Evolutionary conservation across 1,140 invertebrate genomes (phyloP).

Genomic region (Babylonia areolata): DNA sequence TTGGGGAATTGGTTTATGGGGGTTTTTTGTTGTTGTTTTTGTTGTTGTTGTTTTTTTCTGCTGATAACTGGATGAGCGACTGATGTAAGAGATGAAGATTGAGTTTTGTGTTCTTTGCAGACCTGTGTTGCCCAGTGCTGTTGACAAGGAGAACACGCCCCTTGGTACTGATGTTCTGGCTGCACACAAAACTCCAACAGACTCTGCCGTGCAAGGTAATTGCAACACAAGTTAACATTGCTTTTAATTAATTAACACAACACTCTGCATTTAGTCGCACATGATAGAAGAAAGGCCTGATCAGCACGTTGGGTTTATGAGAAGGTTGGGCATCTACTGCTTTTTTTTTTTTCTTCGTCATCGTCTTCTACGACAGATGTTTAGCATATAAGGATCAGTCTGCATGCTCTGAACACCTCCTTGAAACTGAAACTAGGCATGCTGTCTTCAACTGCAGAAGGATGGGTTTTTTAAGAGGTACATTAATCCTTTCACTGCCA

Average conservation of each 20-base stretch:
- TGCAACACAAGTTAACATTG: too few species aligned
- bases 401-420: too few species aligned
- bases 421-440: too few species aligned
- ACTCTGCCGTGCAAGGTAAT: background rate
- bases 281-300: too few species aligned
- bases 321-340: too few species aligned
- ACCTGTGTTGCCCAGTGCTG: slow-evolving; percentile 10
- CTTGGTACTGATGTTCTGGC: background rate
- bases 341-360: background rate
- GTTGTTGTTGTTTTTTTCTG: background rate
- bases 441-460: too few species aligned
- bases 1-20: background rate
- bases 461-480: too few species aligned
- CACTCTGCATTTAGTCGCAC: background rate
- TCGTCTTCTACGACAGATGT: too few species aligned
- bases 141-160: slow-evolving; percentile 26
- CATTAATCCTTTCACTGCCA: too few species aligned
- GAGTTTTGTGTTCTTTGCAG: background rate
- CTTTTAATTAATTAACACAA: too few species aligned
- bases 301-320: too few species aligned
- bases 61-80: background rate
- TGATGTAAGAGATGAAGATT: background rate
- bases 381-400: too few species aligned
- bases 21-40: background rate
- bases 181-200: slow-evolving; percentile 6